Evolutionary conservation across 2,113 vertebrate species (phyloP).

Genomic region (Phaethornis superciliosus): DNA sequence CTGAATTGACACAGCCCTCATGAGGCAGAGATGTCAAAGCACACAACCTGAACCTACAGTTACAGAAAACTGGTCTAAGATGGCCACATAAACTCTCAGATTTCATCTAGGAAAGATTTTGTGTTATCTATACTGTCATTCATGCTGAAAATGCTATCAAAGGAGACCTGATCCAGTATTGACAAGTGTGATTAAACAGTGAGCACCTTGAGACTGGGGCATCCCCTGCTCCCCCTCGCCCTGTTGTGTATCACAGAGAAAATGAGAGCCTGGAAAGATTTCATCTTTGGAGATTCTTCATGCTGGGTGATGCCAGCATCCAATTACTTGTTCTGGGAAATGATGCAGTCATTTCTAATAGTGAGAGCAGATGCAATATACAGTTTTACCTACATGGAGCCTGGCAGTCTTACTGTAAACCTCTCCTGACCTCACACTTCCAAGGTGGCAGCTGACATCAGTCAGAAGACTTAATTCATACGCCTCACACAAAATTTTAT

Average conservation of each 20-base stretch:
- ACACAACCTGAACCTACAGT: not conserved
- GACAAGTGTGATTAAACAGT: not conserved
- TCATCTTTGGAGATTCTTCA: not conserved
- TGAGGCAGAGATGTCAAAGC: not conserved
- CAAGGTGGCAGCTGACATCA: not conserved
- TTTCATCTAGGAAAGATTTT: not conserved
- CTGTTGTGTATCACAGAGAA: not conserved
- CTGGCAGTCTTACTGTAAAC: constrained; percentile 2
- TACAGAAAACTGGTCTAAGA: not conserved
- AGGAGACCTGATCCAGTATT: not conserved
- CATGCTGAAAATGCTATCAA: not conserved
- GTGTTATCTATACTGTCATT: not conserved
- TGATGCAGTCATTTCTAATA: not conserved
- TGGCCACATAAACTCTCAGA: not conserved
- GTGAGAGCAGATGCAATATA: constrained; percentile 7
- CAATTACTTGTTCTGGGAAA: constrained; percentile 8
- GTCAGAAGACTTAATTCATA: constrained; percentile 4
- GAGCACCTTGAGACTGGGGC: not conserved
- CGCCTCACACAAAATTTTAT: not conserved
- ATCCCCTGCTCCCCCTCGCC: not conserved
- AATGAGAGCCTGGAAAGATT: not conserved
- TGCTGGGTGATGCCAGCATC: not conserved
- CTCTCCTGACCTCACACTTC: not conserved
- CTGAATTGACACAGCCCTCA: not conserved
- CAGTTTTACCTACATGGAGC: not conserved